These are phyloP conservation scores for Conchocele bisecta DNA, from an alignment of 2,888 invertebrate species.

Conservation along the genomic window DNA sequence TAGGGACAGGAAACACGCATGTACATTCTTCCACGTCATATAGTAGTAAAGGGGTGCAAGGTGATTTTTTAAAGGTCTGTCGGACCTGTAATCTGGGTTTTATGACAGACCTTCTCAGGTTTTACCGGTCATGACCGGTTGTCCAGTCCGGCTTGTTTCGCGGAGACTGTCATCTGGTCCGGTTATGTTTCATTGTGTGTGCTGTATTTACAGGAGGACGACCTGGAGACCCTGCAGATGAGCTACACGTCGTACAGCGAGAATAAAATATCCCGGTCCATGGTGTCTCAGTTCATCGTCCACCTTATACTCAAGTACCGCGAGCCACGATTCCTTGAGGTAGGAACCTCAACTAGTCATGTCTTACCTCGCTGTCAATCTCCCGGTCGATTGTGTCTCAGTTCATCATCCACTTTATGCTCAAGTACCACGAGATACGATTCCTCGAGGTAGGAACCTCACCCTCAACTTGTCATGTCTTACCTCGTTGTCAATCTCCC, in stretches of 20 bases:
- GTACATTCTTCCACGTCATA: too few species aligned
- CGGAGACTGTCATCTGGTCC: neutral
- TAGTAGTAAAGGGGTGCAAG: too few species aligned
- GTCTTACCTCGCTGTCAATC: slow-evolving; percentile 59
- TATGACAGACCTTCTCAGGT: too few species aligned
- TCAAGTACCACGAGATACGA: slow-evolving; percentile 79
- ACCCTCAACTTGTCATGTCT: too few species aligned
- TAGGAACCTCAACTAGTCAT: slow-evolving; percentile 37
- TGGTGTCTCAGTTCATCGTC: slow-evolving; percentile 78
- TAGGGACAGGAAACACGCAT: too few species aligned
- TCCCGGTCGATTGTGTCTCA: slow-evolving; percentile 74
- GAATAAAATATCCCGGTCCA: slow-evolving; percentile 77
- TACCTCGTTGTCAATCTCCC: too few species aligned
- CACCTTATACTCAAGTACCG: slow-evolving; percentile 79
- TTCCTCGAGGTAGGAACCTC: slow-evolving; percentile 75
- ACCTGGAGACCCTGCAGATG: slow-evolving; percentile 81
- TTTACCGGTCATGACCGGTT: too few species aligned
- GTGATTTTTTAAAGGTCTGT: too few species aligned
- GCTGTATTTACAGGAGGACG: slow-evolving; percentile 76
- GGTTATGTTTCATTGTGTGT: neutral
- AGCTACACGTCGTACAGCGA: slow-evolving; percentile 82
- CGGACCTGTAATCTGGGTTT: too few species aligned
- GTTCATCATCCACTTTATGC: slow-evolving; percentile 79
- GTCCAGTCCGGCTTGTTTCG: too few species aligned
- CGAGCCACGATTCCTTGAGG: slow-evolving; percentile 80